phyloP scores from a whole-genome alignment of 1,140 invertebrate species.

The Formica exsecta region DNA sequence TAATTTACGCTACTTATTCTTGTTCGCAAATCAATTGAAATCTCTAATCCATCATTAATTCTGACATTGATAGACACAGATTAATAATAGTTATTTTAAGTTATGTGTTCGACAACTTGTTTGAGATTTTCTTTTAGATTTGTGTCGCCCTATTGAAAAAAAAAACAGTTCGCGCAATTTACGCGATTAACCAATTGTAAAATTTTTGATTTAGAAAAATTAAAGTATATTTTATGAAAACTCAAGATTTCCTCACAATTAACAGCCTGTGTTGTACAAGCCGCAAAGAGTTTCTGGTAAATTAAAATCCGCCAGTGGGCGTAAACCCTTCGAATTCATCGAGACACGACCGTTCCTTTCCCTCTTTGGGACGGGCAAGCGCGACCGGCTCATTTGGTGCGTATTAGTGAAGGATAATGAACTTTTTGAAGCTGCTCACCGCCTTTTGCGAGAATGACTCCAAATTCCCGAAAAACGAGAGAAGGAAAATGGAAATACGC shows the following conservation, averaged over 20 bases:
- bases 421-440: constrained; percentile 74
- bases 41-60: not conserved
- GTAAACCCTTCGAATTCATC: constrained; percentile 57
- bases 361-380: constrained; percentile 39
- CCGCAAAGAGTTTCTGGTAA: constrained; percentile 53
- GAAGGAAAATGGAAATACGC: constrained; percentile 75
- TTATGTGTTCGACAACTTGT: not conserved
- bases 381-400: constrained; percentile 78
- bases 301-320: constrained; percentile 66
- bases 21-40: not conserved
- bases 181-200: not conserved
- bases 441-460: constrained; percentile 73
- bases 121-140: not conserved
- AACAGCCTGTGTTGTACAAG: constrained; percentile 9
- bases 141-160: not conserved
- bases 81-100: not conserved
- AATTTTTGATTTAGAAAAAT: constrained; percentile 11
- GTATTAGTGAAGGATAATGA: constrained; percentile 83
- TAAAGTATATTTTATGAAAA: not conserved
- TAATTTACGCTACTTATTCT: not conserved
- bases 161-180: not conserved
- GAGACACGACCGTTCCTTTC: constrained; percentile 16
- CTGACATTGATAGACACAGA: not conserved
- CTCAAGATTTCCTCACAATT: constrained; percentile 16
- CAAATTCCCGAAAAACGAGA: constrained; percentile 65